Evolutionary conservation across 2,797 vertebrate species (phyloP).

Genomic region (Spinus olivaceus): DNA sequence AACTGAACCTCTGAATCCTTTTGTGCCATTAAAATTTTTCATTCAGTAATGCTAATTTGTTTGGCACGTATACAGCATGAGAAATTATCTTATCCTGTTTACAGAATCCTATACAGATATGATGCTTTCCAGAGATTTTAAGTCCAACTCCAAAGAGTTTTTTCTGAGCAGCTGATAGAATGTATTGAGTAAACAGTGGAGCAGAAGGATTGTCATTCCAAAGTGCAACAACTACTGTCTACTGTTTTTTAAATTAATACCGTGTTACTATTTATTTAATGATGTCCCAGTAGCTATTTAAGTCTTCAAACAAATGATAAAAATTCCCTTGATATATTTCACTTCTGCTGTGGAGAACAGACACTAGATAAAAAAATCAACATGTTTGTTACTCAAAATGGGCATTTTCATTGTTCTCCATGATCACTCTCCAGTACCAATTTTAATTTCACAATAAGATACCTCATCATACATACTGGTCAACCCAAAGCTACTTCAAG

Average conservation of each 20-base stretch:
- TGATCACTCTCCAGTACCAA: not conserved
- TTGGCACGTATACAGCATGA: not conserved
- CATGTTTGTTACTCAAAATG: not conserved
- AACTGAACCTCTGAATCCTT: constrained; percentile 2
- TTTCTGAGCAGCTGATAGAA: not conserved
- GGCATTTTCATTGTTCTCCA: not conserved
- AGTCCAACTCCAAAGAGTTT: not conserved
- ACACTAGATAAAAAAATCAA: not conserved
- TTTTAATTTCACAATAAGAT: not conserved
- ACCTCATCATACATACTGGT: not conserved
- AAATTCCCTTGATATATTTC: not conserved
- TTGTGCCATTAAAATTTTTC: not conserved
- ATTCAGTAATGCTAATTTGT: not conserved
- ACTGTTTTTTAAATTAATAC: not conserved
- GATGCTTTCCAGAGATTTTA: not conserved
- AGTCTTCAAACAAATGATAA: not conserved
- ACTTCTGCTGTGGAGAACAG: not conserved
- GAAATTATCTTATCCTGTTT: constrained; percentile 22
- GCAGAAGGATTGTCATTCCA: not conserved
- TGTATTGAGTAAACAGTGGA: not conserved
- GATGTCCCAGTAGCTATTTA: not conserved
- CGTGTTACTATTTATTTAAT: not conserved
- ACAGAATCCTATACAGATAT: not conserved
- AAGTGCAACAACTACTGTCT: not conserved
- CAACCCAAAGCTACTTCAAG: not conserved